Percentiles rank a stretch among this genome's conserved stretches.
These are phyloP conservation scores for Arizona elegans DNA, from an alignment of 2,113 vertebrate species.

Conservation along the genomic window DNA sequence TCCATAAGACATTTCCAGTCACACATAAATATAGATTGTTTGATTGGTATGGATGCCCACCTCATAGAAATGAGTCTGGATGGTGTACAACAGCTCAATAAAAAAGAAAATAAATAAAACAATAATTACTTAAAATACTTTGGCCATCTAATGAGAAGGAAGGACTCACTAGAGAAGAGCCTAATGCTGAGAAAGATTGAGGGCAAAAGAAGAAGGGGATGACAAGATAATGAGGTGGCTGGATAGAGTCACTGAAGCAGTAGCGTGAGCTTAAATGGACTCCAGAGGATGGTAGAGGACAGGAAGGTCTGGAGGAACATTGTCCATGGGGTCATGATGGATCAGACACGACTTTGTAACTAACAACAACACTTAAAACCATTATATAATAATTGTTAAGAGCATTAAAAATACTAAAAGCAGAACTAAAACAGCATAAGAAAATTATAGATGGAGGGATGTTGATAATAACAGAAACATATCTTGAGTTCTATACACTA, in stretches of 20 bases:
- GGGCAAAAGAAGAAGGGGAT: too few relatives aligned
- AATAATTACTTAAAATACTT: not conserved
- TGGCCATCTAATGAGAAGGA: too few relatives aligned
- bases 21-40: not conserved
- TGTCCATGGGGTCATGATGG: too few relatives aligned
- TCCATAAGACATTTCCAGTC: not conserved
- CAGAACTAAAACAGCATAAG: not conserved
- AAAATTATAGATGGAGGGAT: not conserved
- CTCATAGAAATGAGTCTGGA: not conserved
- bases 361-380: not conserved
- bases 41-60: not conserved
- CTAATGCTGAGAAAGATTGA: too few relatives aligned
- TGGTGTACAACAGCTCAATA: not conserved
- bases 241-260: too few relatives aligned
- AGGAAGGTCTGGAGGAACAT: too few relatives aligned
- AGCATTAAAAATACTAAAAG: not conserved
- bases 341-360: too few relatives aligned
- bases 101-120: not conserved
- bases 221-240: too few relatives aligned
- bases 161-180: too few relatives aligned
- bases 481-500: not conserved
- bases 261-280: too few relatives aligned
- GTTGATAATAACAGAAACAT: not conserved
- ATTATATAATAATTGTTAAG: not conserved
- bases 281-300: too few relatives aligned